Evolutionary conservation across 2,113 vertebrate species (phyloP), one percentile per base, ranked within the genome.

Genomic region (Nansenia antarctica): DNA sequence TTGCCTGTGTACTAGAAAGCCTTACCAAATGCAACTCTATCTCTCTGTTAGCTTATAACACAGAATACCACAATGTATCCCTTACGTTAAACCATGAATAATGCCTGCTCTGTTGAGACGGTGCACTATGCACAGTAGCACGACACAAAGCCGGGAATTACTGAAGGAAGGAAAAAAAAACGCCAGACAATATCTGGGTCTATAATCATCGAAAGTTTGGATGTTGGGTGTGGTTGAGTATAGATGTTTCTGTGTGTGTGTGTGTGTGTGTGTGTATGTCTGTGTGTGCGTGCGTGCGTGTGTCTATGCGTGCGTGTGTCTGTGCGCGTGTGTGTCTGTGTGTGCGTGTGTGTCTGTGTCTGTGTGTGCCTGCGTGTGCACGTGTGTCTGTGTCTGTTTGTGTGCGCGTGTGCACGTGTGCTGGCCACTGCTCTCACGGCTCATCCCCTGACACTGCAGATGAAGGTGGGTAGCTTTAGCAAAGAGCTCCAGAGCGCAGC

Each of bases 401-500:
- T 62, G 34, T 26, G 60, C 27, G 34, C 27, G 35, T 42, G 35
- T 42, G 24, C 3, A 22, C 8, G 37, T 63, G 61, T 18, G 35
- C 49, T 26, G 22, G 53, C 53, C n/a, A 42, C 18, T 18, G 47
- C 62, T 64, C 58, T 65, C 32, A 35, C 26, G 42, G 66, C 69
- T 11, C 54, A 20, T 76, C 67, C 15, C 65, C 52, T 7, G 74
- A 70, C 71, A 62, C 35, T 65, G 69, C 86, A 22, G 62, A 5
- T 32, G 77, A 74, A 80, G 80, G 70, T 80, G 68, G 63, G 64
- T 68, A 27, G 54, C 81, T 82, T 69, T 70, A 80, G 81, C 69
- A 70, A 67, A 77, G 60, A 80, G 66, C 74, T 70, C 66, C 69
- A 58, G 52, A 79, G 78, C 12, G 78, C 79, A 75, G 87, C 82